These are phyloP conservation scores for Chydorus sphaericus DNA, from an alignment of 2,888 invertebrate species.

Conservation along the genomic window DNA sequence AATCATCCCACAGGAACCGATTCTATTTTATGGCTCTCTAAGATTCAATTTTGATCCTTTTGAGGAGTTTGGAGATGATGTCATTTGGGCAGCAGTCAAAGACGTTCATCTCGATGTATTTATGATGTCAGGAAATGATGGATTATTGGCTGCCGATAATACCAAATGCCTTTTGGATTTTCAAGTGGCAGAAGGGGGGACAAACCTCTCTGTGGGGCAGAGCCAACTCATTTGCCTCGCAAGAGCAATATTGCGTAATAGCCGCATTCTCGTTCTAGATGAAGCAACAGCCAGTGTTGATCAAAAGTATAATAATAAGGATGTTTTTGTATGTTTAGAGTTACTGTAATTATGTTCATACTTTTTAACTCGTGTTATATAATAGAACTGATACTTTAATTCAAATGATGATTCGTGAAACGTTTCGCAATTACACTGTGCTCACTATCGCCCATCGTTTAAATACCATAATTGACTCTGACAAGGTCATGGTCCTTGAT, in stretches of 20 bases:
- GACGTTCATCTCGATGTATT: conserved; percentile 9
- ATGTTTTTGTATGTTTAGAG: background rate
- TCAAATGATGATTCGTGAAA: conserved; percentile 11
- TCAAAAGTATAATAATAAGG: conserved; percentile 47
- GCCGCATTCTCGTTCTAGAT: conserved; percentile 70
- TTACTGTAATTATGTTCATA: too few species aligned
- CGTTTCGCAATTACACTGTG: conserved; percentile 12
- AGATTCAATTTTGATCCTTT: conserved; percentile 30
- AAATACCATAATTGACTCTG: conserved; percentile 15
- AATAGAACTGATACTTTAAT: conserved; percentile 14
- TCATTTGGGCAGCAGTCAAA: conserved; percentile 10
- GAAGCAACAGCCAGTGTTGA: conserved; percentile 93
- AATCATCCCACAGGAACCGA: conserved; percentile 35
- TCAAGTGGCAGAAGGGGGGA: conserved; percentile 47
- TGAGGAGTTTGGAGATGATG: conserved; percentile 24
- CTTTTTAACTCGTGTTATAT: background rate
- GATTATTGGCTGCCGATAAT: too few species aligned
- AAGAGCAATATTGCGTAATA: conserved; percentile 68
- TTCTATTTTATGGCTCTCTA: conserved; percentile 28
- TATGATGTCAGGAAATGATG: too few species aligned
- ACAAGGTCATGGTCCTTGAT: conserved; percentile 14
- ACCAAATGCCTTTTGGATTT: too few species aligned
- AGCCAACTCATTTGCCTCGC: conserved; percentile 79
- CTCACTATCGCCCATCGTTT: conserved; percentile 15
- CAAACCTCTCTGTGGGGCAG: conserved; percentile 79